Conservation (phyloP, 2,113 vertebrate species). For the Butorides virescens region DNA sequence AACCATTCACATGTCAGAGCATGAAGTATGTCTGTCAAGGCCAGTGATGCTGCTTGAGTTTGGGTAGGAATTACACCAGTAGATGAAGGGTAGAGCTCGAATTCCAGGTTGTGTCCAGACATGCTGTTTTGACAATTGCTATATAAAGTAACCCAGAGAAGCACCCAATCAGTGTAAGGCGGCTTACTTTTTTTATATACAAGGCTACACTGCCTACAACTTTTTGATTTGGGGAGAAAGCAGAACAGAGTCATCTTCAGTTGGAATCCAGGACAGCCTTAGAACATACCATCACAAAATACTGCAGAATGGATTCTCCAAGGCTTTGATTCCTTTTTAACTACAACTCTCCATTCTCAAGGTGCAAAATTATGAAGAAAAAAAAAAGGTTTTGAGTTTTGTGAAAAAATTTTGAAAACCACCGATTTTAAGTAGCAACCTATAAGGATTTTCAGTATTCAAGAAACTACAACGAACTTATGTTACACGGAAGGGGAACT, state of each 20-base stretch:
- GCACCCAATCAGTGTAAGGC: not conserved
- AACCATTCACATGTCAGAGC: not conserved
- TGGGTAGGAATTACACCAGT: not conserved
- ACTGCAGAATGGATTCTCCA: not conserved
- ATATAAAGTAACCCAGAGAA: not conserved
- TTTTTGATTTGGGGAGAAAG: not conserved
- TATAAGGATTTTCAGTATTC: not conserved
- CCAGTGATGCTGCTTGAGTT: not conserved
- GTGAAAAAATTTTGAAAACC: not conserved
- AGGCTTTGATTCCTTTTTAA: not conserved
- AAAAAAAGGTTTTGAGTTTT: not conserved
- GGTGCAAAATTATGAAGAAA: not conserved
- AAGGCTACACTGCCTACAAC: not conserved
- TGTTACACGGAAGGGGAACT: not conserved
- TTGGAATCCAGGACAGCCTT: not conserved
- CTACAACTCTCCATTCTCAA: not conserved
- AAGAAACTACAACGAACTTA: not conserved
- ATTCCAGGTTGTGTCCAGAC: not conserved
- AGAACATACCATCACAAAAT: not conserved
- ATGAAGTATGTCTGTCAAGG: not conserved
- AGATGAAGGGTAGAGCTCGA: not conserved
- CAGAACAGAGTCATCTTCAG: not conserved
- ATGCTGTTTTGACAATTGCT: not conserved
- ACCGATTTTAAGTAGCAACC: accelerated
- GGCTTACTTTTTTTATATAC: not conserved